phyloP scores from a whole-genome alignment of 2,888 invertebrate species.

The Drosophila monieri region DNA sequence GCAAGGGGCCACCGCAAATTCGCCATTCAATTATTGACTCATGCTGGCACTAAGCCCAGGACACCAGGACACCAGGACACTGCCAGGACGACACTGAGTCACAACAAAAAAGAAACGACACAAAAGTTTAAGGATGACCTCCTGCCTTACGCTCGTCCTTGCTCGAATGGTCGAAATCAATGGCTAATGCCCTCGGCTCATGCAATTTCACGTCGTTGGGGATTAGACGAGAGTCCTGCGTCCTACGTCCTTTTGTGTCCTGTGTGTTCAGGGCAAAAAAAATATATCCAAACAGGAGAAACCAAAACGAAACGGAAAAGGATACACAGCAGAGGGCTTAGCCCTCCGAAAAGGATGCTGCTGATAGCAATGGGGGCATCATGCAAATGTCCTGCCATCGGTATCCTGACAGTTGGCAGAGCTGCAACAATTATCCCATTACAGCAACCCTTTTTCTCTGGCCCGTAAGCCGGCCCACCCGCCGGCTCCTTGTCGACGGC shows the following conservation, averaged over 20 bases:
- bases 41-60: slow-evolving; percentile 79
- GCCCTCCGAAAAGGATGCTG: slow-evolving; percentile 51
- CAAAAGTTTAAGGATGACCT: slow-evolving; percentile 12
- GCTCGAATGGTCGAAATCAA: slow-evolving; percentile 72
- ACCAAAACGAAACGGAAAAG: slow-evolving; percentile 41
- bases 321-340: slow-evolving; percentile 58
- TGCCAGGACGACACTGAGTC: not conserved
- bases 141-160: not conserved
- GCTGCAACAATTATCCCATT: slow-evolving; percentile 79
- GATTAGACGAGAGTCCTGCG: slow-evolving; percentile 49
- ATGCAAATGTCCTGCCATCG: slow-evolving; percentile 53
- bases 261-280: not conserved
- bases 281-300: slow-evolving; percentile 1
- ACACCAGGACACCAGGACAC: not conserved
- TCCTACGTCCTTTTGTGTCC: slow-evolving; percentile 20
- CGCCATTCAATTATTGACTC: slow-evolving; percentile 78
- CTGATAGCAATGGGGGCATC: slow-evolving; percentile 28
- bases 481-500: slow-evolving; percentile 39
- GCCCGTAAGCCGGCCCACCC: slow-evolving; percentile 36
- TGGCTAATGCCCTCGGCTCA: slow-evolving; percentile 75
- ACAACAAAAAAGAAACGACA: not conserved
- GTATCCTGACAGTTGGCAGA: slow-evolving; percentile 61
- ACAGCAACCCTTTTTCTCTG: slow-evolving; percentile 71
- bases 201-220: slow-evolving; percentile 75
- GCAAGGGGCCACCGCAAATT: slow-evolving; percentile 49